Conservation (phyloP, 2,888 invertebrate species). For the Drosophila macrothrix region DNA sequence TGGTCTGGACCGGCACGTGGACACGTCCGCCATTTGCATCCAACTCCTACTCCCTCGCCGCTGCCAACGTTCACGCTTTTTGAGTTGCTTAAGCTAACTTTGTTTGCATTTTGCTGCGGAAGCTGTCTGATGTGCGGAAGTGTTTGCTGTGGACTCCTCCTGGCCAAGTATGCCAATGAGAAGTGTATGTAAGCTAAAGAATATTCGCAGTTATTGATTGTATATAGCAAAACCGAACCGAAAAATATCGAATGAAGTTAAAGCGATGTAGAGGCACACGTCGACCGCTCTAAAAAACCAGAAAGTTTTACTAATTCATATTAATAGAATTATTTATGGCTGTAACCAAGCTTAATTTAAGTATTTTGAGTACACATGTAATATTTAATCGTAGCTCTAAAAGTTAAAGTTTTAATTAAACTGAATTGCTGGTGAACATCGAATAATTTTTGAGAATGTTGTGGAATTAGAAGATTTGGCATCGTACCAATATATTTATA, state of each 20-base stretch:
- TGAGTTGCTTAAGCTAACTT: conserved; percentile 34
- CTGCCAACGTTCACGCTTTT: conserved; percentile 27
- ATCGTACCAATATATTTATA: neutral
- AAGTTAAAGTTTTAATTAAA: neutral
- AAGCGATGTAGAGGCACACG: neutral
- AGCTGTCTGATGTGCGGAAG: conserved; percentile 41
- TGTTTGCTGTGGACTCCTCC: conserved; percentile 6
- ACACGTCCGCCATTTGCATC: conserved; percentile 34
- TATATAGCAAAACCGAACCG: neutral
- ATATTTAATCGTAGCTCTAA: neutral
- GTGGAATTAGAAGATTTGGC: neutral
- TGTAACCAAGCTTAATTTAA: neutral
- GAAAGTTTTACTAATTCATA: neutral
- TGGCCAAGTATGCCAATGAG: conserved; percentile 34
- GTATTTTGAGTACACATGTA: neutral
- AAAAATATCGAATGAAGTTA: neutral
- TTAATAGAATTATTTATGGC: neutral
- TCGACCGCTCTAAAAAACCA: neutral
- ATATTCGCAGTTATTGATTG: neutral
- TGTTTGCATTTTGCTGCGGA: conserved; percentile 54
- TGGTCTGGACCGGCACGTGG: conserved; percentile 43
- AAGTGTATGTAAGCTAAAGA: neutral
- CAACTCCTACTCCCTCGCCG: neutral
- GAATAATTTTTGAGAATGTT: neutral
- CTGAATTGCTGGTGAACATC: neutral